phyloP scores from a whole-genome alignment of 2,113 vertebrate species.

The Fregata magnificens region DNA sequence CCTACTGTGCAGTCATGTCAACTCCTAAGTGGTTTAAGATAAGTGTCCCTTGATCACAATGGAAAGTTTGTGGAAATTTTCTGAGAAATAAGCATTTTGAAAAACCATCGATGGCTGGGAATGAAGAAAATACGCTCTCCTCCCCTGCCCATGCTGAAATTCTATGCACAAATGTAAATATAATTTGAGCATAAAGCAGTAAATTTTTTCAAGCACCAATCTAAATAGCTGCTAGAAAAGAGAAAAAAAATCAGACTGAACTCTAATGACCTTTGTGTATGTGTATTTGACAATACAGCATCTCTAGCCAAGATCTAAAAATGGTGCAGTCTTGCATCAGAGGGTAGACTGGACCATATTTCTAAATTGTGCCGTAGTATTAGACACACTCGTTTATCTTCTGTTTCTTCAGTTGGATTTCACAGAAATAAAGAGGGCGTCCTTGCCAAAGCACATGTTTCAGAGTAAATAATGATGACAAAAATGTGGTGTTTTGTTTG shows the following conservation, averaged over 20 bases:
- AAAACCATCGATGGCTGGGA: neutral
- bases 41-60: constrained; percentile 21
- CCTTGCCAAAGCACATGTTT: constrained; percentile 23
- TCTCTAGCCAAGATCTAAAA: constrained; percentile 55
- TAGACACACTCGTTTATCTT: constrained; percentile 35
- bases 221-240: neutral
- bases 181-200: neutral
- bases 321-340: constrained; percentile 52
- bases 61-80: constrained; percentile 34
- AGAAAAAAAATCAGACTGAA: neutral
- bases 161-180: constrained; percentile 45
- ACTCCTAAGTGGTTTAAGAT: constrained; percentile 11
- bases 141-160: constrained; percentile 2
- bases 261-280: neutral
- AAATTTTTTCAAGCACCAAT: neutral
- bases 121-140: neutral
- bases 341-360: constrained; percentile 28
- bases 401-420: constrained; percentile 35
- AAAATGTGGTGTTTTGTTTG: neutral
- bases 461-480: constrained; percentile 1
- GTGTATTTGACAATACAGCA: constrained; percentile 11
- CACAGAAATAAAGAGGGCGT: neutral
- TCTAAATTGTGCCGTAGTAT: constrained; percentile 24
- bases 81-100: constrained; percentile 24
- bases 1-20: constrained; percentile 1